Evolutionary conservation across 2,113 vertebrate genomes (phyloP).

Genomic region (Platycercus adscitus): DNA sequence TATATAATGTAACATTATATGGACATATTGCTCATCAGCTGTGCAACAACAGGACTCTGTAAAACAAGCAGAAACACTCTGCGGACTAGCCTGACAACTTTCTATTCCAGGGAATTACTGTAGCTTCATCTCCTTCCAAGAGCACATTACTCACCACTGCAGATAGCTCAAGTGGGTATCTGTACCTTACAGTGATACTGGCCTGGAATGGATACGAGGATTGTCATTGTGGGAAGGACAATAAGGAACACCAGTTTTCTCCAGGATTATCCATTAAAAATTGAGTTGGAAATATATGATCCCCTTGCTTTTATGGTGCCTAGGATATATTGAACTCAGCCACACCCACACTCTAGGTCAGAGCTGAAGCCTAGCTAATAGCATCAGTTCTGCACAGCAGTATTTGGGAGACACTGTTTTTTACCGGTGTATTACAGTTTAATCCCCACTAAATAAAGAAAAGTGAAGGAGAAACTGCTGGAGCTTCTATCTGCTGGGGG

Average conservation of each 20-base stretch:
- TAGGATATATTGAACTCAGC: neutral
- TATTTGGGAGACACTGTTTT: neutral
- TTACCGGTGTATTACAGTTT: neutral
- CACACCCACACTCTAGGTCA: rapidly evolving
- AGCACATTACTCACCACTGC: neutral
- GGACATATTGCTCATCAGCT: neutral
- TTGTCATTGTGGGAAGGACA: neutral
- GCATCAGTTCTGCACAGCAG: neutral
- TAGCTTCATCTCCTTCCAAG: neutral
- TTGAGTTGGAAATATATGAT: neutral
- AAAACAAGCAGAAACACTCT: neutral
- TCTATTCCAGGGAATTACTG: neutral
- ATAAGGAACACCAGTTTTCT: neutral
- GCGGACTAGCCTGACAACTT: neutral
- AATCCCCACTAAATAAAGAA: neutral
- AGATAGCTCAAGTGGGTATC: neutral
- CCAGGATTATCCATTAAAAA: neutral
- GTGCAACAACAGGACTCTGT: neutral
- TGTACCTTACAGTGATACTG: neutral
- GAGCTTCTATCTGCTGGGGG: neutral
- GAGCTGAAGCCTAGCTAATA: neutral
- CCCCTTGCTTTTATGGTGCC: neutral
- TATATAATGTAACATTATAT: neutral
- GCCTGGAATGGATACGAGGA: neutral
- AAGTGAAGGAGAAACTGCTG: neutral